Percentiles rank a stretch among this genome's conserved stretches.
Evolutionary conservation across 2,113 vertebrate genomes (phyloP).

Genomic region (Nesogale talazaci): DNA sequence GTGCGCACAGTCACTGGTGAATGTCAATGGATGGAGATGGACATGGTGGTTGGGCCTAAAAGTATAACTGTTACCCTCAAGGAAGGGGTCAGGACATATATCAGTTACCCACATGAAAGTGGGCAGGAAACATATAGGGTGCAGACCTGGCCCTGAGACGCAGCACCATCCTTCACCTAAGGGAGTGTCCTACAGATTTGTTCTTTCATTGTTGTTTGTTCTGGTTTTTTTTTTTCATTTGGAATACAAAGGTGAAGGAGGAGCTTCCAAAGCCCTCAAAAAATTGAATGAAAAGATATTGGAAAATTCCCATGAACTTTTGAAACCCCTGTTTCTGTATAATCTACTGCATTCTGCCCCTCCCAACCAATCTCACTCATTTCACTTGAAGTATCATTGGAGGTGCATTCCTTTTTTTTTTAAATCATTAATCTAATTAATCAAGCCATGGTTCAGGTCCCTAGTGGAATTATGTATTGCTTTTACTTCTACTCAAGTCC

Average conservation of each 20-base stretch:
- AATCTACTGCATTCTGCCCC: background rate
- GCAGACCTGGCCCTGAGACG: conserved; percentile 18
- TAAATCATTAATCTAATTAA: conserved; percentile 46
- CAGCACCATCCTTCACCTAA: background rate
- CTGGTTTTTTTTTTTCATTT: too few species aligned
- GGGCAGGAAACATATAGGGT: background rate
- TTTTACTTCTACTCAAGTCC: conserved; percentile 54
- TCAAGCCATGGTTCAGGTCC: conserved; percentile 25
- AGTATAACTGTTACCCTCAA: conserved; percentile 5
- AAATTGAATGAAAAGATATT: too few species aligned
- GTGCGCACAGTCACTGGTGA: background rate
- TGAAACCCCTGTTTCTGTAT: background rate
- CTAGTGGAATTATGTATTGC: conserved; percentile 53
- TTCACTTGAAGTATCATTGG: conserved; percentile 28
- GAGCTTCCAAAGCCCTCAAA: too few species aligned
- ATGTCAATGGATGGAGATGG: background rate
- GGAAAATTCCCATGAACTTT: background rate
- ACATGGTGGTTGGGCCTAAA: conserved; percentile 42
- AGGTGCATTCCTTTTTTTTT: conserved; percentile 44
- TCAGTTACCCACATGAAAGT: background rate
- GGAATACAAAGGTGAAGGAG: too few species aligned
- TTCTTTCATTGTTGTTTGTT: background rate
- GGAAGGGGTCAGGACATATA: background rate
- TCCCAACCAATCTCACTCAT: background rate
- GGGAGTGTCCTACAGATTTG: background rate